A percentile compares a stretch with the other conserved stretches of the same genome.
Evolutionary conservation across 2,888 invertebrate species (phyloP).

Genomic region (Alentia gelatinosa): DNA sequence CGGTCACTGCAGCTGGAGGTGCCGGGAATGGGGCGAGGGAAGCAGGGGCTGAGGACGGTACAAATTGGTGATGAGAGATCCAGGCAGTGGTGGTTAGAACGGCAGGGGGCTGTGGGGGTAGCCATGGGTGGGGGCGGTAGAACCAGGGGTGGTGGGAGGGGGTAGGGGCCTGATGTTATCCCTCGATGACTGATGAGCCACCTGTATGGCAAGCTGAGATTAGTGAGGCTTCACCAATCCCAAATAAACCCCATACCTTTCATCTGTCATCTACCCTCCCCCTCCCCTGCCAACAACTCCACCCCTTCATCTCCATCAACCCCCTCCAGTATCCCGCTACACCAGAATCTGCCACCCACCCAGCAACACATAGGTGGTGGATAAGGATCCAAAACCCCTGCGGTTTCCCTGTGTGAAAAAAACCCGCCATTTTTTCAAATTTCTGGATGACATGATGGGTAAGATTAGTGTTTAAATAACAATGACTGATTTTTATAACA

Average conservation of each 20-base stretch:
- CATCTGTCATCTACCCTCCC: conserved; percentile 9
- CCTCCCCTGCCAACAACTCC: not conserved
- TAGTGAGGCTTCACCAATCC: not conserved
- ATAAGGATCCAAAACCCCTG: not conserved
- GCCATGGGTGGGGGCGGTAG: not conserved
- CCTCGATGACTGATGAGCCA: not conserved
- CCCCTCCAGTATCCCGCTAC: not conserved
- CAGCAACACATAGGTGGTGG: not conserved
- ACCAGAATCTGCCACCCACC: not conserved
- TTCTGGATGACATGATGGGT: no score
- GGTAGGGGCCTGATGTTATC: not conserved
- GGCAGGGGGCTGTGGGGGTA: no score
- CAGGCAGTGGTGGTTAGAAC: no score
- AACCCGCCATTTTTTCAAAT: no score
- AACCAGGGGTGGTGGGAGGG: not conserved
- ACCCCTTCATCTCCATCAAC: not conserved
- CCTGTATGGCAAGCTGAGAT: not conserved
- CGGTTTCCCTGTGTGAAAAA: not conserved
- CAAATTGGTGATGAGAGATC: no score
- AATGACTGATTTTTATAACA: no score
- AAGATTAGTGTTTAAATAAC: no score
- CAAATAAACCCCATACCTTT: conserved; percentile 28
- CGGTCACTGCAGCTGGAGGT: no score
- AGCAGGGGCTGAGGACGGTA: no score
- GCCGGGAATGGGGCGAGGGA: no score